phyloP scores from a whole-genome alignment of 2,888 invertebrate species.

The Himalopsyche japonica region DNA sequence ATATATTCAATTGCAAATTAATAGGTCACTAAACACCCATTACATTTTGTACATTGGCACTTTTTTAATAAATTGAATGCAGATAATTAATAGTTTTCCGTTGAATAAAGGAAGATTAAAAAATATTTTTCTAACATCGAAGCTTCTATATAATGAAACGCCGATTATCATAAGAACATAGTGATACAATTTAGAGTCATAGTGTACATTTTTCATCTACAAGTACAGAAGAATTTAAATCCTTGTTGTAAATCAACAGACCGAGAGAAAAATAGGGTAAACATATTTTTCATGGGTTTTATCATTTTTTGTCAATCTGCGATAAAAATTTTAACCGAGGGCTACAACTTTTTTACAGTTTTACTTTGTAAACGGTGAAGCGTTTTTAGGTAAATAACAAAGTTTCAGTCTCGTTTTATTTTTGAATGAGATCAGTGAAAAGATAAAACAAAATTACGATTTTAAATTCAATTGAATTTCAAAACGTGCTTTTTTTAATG shows the following conservation, averaged over 20 bases:
- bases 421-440: neutral
- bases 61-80: no score
- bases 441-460: slow-evolving; percentile 1
- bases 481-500: neutral
- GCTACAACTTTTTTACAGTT: neutral
- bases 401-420: neutral
- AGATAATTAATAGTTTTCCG: no score
- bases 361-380: neutral
- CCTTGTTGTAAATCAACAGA: neutral
- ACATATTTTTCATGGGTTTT: neutral
- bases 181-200: neutral
- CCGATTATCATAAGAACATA: neutral
- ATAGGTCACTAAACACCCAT: no score
- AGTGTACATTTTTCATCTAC: neutral
- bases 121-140: no score
- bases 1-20: no score
- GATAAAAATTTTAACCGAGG: neutral
- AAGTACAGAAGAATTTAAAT: neutral
- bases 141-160: no score
- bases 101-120: no score
- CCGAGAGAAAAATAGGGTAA: neutral
- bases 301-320: slow-evolving; percentile 1
- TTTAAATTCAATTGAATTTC: neutral
- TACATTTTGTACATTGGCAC: no score
- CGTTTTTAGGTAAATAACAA: neutral